phyloP scores from a whole-genome alignment of 1,140 invertebrate genomes.

The Scaptomyza hsui region DNA sequence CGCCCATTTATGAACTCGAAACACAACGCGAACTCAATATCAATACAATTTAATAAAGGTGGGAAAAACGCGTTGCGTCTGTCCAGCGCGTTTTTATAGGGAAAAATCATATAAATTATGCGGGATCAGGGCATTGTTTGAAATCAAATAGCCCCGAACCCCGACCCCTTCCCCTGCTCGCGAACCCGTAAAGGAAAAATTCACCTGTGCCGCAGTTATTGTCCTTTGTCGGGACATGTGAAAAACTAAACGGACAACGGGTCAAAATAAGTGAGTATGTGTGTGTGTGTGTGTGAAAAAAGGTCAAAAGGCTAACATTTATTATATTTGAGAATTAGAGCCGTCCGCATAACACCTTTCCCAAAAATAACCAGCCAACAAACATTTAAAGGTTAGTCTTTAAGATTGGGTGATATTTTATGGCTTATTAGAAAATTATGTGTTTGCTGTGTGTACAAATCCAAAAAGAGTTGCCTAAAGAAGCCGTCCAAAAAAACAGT shows the following conservation, averaged over 20 bases:
- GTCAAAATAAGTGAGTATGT: slow-evolving; percentile 20
- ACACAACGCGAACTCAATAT: slow-evolving; percentile 35
- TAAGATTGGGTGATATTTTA: slow-evolving; percentile 73
- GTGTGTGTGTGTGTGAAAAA: slow-evolving; percentile 33
- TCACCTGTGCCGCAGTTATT: slow-evolving; percentile 65
- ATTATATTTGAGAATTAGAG: slow-evolving; percentile 37
- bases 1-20: slow-evolving; percentile 68
- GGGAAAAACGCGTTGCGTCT: slow-evolving; percentile 59
- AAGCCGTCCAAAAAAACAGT: slow-evolving; percentile 25
- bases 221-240: slow-evolving; percentile 54
- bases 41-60: slow-evolving; percentile 80
- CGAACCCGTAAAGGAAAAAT: slow-evolving; percentile 42
- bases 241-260: slow-evolving; percentile 56
- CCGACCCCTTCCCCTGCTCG: background rate
- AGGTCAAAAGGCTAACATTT: slow-evolving; percentile 63
- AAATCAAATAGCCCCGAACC: slow-evolving; percentile 39
- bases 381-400: slow-evolving; percentile 27
- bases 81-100: slow-evolving; percentile 66
- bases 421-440: slow-evolving; percentile 80
- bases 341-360: slow-evolving; percentile 65
- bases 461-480: slow-evolving; percentile 19
- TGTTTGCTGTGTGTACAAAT: slow-evolving; percentile 17
- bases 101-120: slow-evolving; percentile 82
- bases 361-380: slow-evolving; percentile 19
- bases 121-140: slow-evolving; percentile 76